Evolutionary conservation across 2,113 vertebrate genomes (phyloP), one percentile per base, ranked within the genome.

Genomic region (Coptodon rendalli): DNA sequence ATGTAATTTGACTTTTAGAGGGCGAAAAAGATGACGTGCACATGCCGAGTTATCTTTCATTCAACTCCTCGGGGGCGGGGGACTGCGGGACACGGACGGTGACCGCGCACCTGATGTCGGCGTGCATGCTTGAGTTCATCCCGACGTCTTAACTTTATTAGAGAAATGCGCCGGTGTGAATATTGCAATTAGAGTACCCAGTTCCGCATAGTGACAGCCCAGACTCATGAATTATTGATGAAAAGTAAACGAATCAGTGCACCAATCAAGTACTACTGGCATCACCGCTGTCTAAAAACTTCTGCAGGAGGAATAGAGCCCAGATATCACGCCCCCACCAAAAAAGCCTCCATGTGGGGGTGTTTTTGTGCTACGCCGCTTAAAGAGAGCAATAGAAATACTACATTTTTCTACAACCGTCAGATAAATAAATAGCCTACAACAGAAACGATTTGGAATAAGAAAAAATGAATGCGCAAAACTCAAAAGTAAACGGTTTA

Each of bases 1-100:
- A 81, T 91, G 87, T 84, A 78, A 86, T 92, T 87, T 82, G 80
- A 86, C 85, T 83, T 92, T 83, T 66, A 80, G 68, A 81, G 31
- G 36, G 43, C 48, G 38, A 24, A 83, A 6, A 48, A 29, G 43
- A 61, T 73, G 84, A 80, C 22, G 50, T 24, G 66, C 63, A 78
- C 24, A 48, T 8, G 19, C 84, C 5, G 73, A 38, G 19, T 66
- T 82, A 17, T 43, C 50, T 31, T 89, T 80, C 43, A 81, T 80
- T 59, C 78, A 7, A 8, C 2, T 40, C 79, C 87, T 36, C 22
- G 2, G 87, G 79, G 54, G 71, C 24, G 6, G 2, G 36, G 31
- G 57, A 66, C 24, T 8, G 4, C 38, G 24, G 52, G 80, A 86
- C 29, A 54, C 40, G 8, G 29, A 73, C 27, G 1, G 38, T 24